Conservation (phyloP, 2,888 invertebrate genomes). For the Lutraria lutraria region DNA sequence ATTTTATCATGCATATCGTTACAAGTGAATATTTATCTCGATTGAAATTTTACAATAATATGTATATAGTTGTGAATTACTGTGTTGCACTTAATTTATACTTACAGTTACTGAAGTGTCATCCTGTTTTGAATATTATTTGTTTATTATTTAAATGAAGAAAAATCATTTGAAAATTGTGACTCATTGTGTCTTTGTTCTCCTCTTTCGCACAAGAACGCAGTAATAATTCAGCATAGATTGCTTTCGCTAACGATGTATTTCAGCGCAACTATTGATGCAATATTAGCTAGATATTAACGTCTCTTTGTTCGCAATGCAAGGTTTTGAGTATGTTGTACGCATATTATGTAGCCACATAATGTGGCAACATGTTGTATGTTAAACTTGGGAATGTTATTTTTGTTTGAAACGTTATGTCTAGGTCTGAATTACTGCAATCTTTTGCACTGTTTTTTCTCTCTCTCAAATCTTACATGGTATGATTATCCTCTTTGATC, state of each 20-base stretch:
- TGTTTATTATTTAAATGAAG: not conserved
- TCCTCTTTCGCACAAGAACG: constrained; percentile 12
- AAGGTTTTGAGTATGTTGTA: not conserved
- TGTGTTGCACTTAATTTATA: not conserved
- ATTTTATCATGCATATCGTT: constrained; percentile 12
- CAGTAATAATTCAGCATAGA: not conserved
- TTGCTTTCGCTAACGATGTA: not conserved
- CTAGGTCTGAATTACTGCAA: not conserved
- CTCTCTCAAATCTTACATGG: not conserved
- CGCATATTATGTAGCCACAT: not conserved
- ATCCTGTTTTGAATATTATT: not conserved
- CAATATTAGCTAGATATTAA: not conserved
- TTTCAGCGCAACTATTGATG: not conserved
- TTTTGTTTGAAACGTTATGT: not conserved
- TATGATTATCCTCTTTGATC: no score
- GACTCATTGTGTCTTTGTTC: constrained; percentile 26
- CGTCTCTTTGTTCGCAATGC: not conserved
- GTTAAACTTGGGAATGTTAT: not conserved
- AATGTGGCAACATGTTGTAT: not conserved
- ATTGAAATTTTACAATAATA: not conserved
- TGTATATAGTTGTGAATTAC: not conserved
- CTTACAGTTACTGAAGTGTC: not conserved
- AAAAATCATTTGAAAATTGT: not conserved
- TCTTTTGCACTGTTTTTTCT: not conserved
- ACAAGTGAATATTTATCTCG: constrained; percentile 3